Evolutionary conservation across 2,888 invertebrate genomes (phyloP).

Genomic region (Lottia gigantea): DNA sequence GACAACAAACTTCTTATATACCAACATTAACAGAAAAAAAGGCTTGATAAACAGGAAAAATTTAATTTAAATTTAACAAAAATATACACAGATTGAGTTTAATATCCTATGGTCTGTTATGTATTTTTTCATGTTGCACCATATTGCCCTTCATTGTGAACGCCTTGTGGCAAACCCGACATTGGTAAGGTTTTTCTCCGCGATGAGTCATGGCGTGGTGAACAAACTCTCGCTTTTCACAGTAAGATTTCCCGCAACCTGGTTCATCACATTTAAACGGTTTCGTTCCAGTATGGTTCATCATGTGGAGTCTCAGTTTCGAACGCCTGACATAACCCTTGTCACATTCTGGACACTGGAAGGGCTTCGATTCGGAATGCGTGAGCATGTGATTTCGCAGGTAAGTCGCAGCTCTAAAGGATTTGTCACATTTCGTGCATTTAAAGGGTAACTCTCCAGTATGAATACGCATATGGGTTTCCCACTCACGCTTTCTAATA

Average conservation of each 20-base stretch:
- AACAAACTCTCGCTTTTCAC: slow-evolving; percentile 22
- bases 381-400: neutral
- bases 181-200: slow-evolving; percentile 24
- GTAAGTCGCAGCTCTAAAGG: neutral
- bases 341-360: slow-evolving; percentile 26
- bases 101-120: neutral
- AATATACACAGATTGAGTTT: too few relatives aligned
- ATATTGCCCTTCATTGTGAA: slow-evolving; percentile 14
- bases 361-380: slow-evolving; percentile 15
- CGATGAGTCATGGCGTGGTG: slow-evolving; percentile 25
- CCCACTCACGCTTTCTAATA: neutral
- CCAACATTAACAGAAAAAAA: too few relatives aligned
- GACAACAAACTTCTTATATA: too few relatives aligned
- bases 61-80: too few relatives aligned
- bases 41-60: too few relatives aligned
- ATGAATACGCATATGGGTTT: neutral
- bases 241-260: slow-evolving; percentile 23
- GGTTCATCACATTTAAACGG: slow-evolving; percentile 25
- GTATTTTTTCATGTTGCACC: neutral
- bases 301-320: slow-evolving; percentile 23
- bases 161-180: slow-evolving; percentile 12
- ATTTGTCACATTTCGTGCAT: neutral
- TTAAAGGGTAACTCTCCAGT: neutral
- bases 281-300: slow-evolving; percentile 22
- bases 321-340: slow-evolving; percentile 22